A percentile compares a stretch with the other conserved stretches of the same genome.
Conservation (phyloP, 2,888 invertebrate species). For the Cephus spinipes region DNA sequence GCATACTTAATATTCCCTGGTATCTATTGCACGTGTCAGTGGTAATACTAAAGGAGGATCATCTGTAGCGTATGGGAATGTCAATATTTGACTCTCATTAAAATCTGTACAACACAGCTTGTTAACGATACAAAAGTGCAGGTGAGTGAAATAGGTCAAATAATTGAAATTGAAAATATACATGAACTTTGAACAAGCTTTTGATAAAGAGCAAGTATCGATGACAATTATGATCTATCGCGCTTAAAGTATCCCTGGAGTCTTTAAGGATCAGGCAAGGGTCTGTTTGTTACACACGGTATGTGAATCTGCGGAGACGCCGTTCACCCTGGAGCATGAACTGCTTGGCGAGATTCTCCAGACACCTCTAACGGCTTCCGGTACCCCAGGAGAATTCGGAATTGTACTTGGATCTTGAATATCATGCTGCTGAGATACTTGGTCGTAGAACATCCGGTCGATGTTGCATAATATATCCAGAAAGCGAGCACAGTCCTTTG, state of each 20-base stretch:
- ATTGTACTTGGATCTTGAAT: constrained; percentile 76
- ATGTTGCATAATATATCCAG: constrained; percentile 71
- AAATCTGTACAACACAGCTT: neutral
- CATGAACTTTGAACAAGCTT: too few species aligned
- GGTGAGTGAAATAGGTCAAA: neutral
- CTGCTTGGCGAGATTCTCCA: constrained; percentile 81
- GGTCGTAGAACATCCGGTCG: constrained; percentile 67
- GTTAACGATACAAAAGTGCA: neutral
- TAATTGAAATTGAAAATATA: too few species aligned
- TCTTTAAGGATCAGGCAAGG: constrained; percentile 57
- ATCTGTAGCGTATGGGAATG: neutral
- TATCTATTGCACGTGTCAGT: neutral
- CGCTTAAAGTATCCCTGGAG: constrained; percentile 72
- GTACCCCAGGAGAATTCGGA: constrained; percentile 74
- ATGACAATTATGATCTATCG: constrained; percentile 76
- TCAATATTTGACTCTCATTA: neutral
- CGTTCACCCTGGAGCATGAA: constrained; percentile 77
- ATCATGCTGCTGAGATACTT: constrained; percentile 76
- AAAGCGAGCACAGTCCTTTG: constrained; percentile 71
- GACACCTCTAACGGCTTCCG: constrained; percentile 81
- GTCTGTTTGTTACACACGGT: constrained; percentile 76
- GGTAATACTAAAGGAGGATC: neutral
- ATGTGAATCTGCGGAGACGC: constrained; percentile 80
- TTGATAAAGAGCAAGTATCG: constrained; percentile 62
- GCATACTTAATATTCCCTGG: neutral